Base-by-base conservation (phyloP, 2,888 invertebrate species). In the Bhutanitis thaidina region DNA sequence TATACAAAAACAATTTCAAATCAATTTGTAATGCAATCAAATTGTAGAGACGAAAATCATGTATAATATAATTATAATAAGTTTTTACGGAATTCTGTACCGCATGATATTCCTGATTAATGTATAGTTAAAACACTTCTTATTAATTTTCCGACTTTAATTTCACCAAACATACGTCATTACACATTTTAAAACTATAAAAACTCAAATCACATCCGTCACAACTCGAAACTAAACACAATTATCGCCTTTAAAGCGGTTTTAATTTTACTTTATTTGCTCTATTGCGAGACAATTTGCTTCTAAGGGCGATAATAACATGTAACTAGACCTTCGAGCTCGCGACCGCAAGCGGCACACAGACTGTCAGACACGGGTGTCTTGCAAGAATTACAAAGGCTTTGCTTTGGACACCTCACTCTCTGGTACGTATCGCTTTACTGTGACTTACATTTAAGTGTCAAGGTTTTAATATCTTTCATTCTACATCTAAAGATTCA, bases 391-490 rank as follows among this genome's bases (percentile, higher is more conserved):
- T 45, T 40, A 49, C 37, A 32, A 51, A 15, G 30, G 41, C 43
- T 51, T 47, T 52, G 52, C 46, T 47, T 52, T 43, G 46, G 52
- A 47, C 52, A 43, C 25, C 15, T 3, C 37, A 43, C 12, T 34
- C 12, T 34, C 49, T 54, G 65, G 65, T 65, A 65, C 52, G 65
- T 64, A 64, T 61, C 48, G 59, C 60, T 65, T n/a, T 57, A 57
- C 56, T 52, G 27, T 52, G 27, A 49, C 20, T 52, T 45, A 40
- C 40, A 39, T 30, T 51, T n/a, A n/a, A 13, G 34, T 45, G 51
- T 48, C 43, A 29, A 27, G 1, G 40, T 53, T 53, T 49, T 48
- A 34, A 44, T 48, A 39, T 44, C 7, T 29, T 13, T 25, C 3
- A 9, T 46, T 9, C 5, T 7, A n/a, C 1, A 10, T 36, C 7